Base-by-base conservation (phyloP, 2,797 vertebrate genomes). In the Scleropages formosus region DNA sequence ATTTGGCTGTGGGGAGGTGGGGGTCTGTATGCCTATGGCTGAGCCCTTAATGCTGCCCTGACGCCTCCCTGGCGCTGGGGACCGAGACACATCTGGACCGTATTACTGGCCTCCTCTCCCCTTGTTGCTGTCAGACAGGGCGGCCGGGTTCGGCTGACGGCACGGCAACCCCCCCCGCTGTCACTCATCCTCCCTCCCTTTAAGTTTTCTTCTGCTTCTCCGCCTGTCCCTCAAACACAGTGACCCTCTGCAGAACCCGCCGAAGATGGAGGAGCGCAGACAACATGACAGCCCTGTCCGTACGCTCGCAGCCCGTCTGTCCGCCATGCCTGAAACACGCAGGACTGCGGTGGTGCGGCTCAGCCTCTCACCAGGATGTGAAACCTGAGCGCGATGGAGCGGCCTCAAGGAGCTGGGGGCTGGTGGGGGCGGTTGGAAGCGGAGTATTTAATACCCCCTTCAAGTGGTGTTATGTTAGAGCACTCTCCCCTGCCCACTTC, bases 1-100 rank as follows among this genome's bases (percentile, higher is more conserved):
- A 80, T 84, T 81, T 81, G 81, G 80, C 78, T 81, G 75, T 65
- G n/a, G n/a, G n/a, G n/a, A 67, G 47, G 49, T 56, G 22, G 22
- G 11, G 13, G 20, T 87, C 84, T 84, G 85, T 85, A 84, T 88
- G 81, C 84, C 82, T 84, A 80, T 75, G 76, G 80, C 86, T 91
- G 88, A 91, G 88, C 87, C 85, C 89, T 90, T 91, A 91, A 92
- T 91, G 87, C 87, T 60, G 86, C 82, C 87, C 88, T 85, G 92
- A 95, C 91, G 89, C 90, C 91, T 93, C 86, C 85, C 90, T 94
- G 93, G 92, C 93, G 93, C 89, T 91, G 89, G 89, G 93, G 91
- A 77, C 88, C 88, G 87, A 88, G 81, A 81, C 88, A 93, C 95
- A 97, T 96, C 93, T 98, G 96, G 93, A 96, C 93, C 88, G 86